Evolutionary conservation across 2,888 invertebrate genomes (phyloP), one percentile per base, ranked within the genome.

Genomic region (Poecilobothrus nobilitatus): DNA sequence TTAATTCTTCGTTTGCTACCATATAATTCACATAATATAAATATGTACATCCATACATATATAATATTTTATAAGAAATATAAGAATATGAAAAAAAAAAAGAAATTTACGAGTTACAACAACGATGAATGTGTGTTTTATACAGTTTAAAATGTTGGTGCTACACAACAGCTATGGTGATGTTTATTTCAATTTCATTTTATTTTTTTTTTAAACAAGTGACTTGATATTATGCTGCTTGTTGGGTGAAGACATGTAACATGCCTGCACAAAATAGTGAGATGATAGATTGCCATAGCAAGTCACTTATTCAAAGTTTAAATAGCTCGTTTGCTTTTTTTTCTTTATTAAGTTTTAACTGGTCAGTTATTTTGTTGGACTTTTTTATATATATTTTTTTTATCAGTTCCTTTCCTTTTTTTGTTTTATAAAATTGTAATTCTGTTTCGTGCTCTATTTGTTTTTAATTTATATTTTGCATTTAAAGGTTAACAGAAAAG

Each of bases 191-290:
- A 53, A 53, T 53, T 53, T 53, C 15, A 12, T 12, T 41, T 41
- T 15, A 12, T 5, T 53, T 53, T 53, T 12, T 9, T 53, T 18
- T 53, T 53, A n/a, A 18, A 53, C 6, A 18, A 53, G 53, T 53
- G 53, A 12, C 2, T 18, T 53, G 53, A 53, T 53, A 15, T 53
- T 53, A 8, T 53, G 15, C 15, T 18, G 53, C 53, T 53, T 53
- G 53, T 53, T 53, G 6, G 53, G 53, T 53, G 63, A 63, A 63
- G 63, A 63, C 63, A 63, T 22, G 22, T 63, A 15, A 63, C 63
- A 63, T 63, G 63, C 63, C 22, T 63, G 22, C 63, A 63, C 63
- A 63, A 63, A 63, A 63, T 22, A 22, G 63, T 63, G 63, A 22
- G 63, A 63, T 63, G 63, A 63, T 63, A 63, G 63, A 63, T 63